Percentiles rank a stretch among this genome's conserved stretches.
Conservation (phyloP, 2,888 invertebrate genomes). For the Cerceris rybyensis region DNA sequence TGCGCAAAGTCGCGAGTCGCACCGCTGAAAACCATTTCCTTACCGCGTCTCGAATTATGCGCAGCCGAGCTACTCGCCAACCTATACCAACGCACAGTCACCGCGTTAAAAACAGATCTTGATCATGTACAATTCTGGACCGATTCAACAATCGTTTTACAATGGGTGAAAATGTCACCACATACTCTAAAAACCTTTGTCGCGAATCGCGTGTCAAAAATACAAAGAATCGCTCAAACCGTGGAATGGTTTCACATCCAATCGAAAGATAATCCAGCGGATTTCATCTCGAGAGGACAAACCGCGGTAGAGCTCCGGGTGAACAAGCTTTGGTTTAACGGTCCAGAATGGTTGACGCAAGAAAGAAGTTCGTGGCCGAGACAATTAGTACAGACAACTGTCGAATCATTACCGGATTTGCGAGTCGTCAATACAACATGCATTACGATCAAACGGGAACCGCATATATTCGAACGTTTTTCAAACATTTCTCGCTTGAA, state of each 20-base stretch:
- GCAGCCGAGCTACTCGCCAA: not conserved
- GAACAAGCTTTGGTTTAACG: not conserved
- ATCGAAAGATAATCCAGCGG: not conserved
- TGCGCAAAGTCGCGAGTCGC: conserved; percentile 13
- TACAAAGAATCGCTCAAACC: not conserved
- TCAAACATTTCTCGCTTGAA: too few species aligned
- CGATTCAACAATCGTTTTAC: conserved; percentile 7
- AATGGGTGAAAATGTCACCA: not conserved
- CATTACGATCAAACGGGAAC: too few species aligned
- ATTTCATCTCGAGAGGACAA: conserved; percentile 1
- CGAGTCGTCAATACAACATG: not conserved
- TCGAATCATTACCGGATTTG: not conserved
- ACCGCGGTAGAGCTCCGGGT: not conserved
- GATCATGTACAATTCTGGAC: not conserved
- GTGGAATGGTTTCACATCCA: not conserved
- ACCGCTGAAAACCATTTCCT: not conserved
- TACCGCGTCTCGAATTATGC: conserved; percentile 15
- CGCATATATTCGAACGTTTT: too few species aligned
- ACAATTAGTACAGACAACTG: too few species aligned
- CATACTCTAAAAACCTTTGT: conserved; percentile 7
- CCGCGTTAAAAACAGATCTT: not conserved
- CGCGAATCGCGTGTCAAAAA: conserved; percentile 3
- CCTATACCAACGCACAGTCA: not conserved
- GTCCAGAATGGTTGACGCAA: not conserved
- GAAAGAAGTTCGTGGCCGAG: not conserved